phyloP scores from a whole-genome alignment of 1,140 invertebrate species.

The Nasonia longicornis region DNA sequence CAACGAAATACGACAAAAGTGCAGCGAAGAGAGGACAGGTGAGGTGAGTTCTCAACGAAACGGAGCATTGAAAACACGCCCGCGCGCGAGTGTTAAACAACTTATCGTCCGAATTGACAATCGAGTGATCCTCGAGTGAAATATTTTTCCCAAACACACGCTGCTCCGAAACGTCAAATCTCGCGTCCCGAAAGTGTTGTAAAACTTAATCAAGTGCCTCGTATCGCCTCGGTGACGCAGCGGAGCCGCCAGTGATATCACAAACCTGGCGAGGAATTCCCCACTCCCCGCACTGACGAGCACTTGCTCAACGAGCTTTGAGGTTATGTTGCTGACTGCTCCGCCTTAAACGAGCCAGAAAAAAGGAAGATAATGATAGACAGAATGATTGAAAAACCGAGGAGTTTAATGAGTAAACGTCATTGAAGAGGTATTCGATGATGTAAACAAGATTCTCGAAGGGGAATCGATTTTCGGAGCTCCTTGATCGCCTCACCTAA shows the following conservation, averaged over 20 bases:
- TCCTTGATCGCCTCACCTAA: constrained; percentile 20
- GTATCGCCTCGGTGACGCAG: not conserved
- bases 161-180: not conserved
- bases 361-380: constrained; percentile 44
- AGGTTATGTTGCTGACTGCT: constrained; percentile 44
- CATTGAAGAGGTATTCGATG: constrained; percentile 45
- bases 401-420: constrained; percentile 38
- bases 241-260: not conserved
- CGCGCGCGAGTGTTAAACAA: not conserved
- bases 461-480: constrained; percentile 8
- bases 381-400: constrained; percentile 40
- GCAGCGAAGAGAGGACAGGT: constrained; percentile 20
- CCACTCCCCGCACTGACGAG: not conserved
- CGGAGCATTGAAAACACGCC: constrained; percentile 35
- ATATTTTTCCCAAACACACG: constrained; percentile 33
- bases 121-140: constrained; percentile 8
- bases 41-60: constrained; percentile 31
- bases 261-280: not conserved
- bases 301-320: not conserved
- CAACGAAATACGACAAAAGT: not conserved
- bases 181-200: not conserved
- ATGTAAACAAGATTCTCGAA: constrained; percentile 32
- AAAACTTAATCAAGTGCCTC: constrained; percentile 33
- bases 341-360: constrained; percentile 39
- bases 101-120: constrained; percentile 33